Conservation (phyloP, 2,113 vertebrate genomes). For the Aspiorhynchus laticeps region DNA sequence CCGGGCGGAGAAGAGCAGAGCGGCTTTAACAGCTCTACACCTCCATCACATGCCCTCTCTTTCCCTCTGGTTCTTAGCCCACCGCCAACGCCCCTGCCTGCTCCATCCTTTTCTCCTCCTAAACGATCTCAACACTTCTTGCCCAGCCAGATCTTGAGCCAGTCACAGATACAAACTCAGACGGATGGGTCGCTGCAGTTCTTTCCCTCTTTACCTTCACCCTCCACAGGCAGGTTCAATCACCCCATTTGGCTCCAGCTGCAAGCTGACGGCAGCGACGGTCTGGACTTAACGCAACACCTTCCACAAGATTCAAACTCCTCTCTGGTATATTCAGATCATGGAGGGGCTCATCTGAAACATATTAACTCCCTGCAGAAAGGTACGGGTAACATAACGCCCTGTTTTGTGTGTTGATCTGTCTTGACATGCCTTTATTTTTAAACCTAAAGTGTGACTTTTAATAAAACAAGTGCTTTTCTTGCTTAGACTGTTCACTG, state of each 20-base stretch:
- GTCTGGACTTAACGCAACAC: conserved; percentile 45
- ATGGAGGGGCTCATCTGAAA: conserved; percentile 42
- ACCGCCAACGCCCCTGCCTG: conserved; percentile 72
- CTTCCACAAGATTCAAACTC: conserved; percentile 51
- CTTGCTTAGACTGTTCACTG: conserved; percentile 56
- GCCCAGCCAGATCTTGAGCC: conserved; percentile 34
- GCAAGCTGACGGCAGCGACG: conserved; percentile 51
- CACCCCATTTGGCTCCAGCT: conserved; percentile 61
- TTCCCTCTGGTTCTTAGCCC: conserved; percentile 72
- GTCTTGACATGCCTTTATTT: neutral
- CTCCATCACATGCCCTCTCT: conserved; percentile 64
- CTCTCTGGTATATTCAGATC: conserved; percentile 51
- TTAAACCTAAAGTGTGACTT: neutral
- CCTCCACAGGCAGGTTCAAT: conserved; percentile 60
- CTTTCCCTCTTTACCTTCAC: conserved; percentile 58
- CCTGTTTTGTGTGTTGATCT: neutral
- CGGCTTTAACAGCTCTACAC: conserved; percentile 59
- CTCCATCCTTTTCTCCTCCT: conserved; percentile 69
- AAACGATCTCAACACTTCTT: conserved; percentile 62
- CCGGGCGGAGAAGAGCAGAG: conserved; percentile 24
- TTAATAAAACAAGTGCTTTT: neutral
- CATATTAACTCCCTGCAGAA: conserved; percentile 33
- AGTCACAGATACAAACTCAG: conserved; percentile 56
- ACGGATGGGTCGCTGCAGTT: conserved; percentile 62
- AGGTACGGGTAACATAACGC: conserved; percentile 54